These are phyloP conservation scores for Capra hircus DNA, from an alignment of 2,113 vertebrate genomes.

Conservation along the genomic window DNA sequence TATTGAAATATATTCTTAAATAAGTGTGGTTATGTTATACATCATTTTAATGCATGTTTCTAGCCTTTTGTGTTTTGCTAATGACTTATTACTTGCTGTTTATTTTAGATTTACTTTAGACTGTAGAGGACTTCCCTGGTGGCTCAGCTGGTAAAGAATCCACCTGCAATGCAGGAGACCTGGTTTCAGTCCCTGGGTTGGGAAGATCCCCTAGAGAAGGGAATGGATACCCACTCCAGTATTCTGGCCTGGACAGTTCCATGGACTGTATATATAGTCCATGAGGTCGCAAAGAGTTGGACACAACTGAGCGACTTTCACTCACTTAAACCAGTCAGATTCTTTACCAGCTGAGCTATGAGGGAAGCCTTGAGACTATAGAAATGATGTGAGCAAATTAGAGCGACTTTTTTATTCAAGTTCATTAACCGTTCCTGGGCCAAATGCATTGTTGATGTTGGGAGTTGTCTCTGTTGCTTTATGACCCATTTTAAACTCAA, in stretches of 20 bases:
- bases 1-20: not conserved
- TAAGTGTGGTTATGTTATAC: not conserved
- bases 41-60: not conserved
- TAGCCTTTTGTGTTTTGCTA: not conserved
- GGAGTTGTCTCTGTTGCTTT: not conserved
- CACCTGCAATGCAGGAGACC: not conserved
- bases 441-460: not conserved
- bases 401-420: not conserved
- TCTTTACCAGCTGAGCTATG: not conserved
- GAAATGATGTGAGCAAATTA: not conserved
- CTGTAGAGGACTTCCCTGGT: not conserved
- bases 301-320: not conserved
- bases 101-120: not conserved
- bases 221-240: not conserved
- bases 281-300: not conserved
- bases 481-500: not conserved
- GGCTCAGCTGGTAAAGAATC: not conserved
- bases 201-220: not conserved
- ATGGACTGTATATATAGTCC: not conserved
- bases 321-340: not conserved
- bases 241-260: not conserved
- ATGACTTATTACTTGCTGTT: not conserved
- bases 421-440: not conserved
- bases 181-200: not conserved
- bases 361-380: not conserved